Percentiles rank a stretch among this genome's conserved stretches.
Evolutionary conservation across 2,113 vertebrate species (phyloP).

Genomic region (Equus quagga): DNA sequence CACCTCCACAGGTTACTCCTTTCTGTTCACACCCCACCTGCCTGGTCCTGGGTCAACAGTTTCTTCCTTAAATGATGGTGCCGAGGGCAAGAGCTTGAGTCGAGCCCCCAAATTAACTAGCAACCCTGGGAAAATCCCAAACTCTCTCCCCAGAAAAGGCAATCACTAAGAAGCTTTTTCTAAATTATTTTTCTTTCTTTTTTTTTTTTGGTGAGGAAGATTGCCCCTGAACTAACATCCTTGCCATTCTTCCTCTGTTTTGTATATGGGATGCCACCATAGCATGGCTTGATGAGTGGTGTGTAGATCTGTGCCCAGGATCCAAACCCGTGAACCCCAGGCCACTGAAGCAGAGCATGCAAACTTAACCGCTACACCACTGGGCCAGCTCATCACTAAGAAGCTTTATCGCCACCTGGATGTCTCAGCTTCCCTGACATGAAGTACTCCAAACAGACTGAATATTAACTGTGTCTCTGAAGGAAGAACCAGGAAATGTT

Average conservation of each 20-base stretch:
- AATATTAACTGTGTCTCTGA: neutral
- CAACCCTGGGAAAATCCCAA: neutral
- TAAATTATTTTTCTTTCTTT: no score
- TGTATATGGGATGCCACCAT: no score
- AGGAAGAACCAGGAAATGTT: slow-evolving; percentile 15
- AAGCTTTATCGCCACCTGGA: neutral
- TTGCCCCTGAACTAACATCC: no score
- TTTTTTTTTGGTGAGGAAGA: no score
- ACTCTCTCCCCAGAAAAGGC: neutral
- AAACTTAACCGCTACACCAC: no score
- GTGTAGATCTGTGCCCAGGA: no score
- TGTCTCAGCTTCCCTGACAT: slow-evolving; percentile 17
- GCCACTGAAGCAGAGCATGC: no score
- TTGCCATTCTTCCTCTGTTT: no score
- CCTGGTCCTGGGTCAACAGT: neutral
- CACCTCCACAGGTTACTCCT: accelerated
- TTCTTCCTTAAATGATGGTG: neutral
- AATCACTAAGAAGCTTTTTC: neutral
- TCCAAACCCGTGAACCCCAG: no score
- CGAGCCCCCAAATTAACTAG: neutral
- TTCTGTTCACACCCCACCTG: neutral
- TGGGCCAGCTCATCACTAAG: neutral
- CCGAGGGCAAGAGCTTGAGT: neutral
- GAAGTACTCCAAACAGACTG: slow-evolving; percentile 47
- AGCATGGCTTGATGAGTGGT: no score